Base-by-base conservation (phyloP, 2,113 vertebrate genomes). In the Anser cygnoides region DNA sequence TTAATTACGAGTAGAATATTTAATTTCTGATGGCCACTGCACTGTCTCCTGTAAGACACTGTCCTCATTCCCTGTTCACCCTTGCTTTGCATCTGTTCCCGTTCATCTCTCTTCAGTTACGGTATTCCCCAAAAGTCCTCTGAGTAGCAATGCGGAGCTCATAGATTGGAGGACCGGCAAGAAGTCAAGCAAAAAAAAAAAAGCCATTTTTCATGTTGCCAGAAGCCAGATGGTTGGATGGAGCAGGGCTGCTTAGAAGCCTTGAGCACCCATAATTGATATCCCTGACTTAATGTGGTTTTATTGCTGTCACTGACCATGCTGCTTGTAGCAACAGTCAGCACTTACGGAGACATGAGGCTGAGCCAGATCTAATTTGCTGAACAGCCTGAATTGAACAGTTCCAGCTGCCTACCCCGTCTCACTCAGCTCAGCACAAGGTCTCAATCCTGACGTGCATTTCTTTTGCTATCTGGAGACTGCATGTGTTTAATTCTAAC, bases 201-300 rank as follows among this genome's bases (percentile, higher is more conserved):
- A 84, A 94, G 28, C 16, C 58, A 3, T 2, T 89, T 82, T 66
- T 82, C 57, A 16, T 5, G 0, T 63, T 87, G 41, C 44, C 43
- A 65, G 7, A 84, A 84, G 28, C n/a, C 78, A 62, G 33, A 46
- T 67, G 68, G 46, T 4, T 28, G 35, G 78, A 19, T 55, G 58
- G 58, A 50, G 31, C 50, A 58, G 59, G 33, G 6, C 22, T 90
- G 35, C 54, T 58, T 12, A 17, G 79, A 59, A 55, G 57, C 52
- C 61, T 58, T 29, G 54, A 76, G 67, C 68, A 62, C 37, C 46
- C 18, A 3, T 17, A 44, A 7, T 6, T 33, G 44, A 4, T 44
- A 26, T 12, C 59, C 29, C 37, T 57, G 71, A 5, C 15, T 44
- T 13, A 17, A 14, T 0, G 0, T 18, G 20, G 13, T 4, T 63